Evolutionary conservation across 2,888 invertebrate genomes (phyloP).

Genomic region (Psylliodes chrysocephalus): DNA sequence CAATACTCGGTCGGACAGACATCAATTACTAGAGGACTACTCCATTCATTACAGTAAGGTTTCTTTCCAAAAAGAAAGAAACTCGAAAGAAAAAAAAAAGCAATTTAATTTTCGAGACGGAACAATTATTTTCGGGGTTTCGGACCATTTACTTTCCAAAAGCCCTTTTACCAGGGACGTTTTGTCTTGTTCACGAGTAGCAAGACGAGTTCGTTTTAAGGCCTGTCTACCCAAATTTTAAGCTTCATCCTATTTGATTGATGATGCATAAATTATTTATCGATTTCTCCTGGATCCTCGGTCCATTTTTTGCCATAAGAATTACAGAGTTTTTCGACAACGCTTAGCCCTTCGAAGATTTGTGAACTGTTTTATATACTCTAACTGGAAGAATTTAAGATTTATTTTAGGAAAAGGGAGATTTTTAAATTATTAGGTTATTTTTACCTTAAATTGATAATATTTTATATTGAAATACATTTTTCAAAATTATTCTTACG

Average conservation of each 20-base stretch:
- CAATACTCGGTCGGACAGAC: conserved; percentile 5
- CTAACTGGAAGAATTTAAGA: too few species aligned
- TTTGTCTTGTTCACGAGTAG: conserved; percentile 16
- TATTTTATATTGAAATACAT: too few species aligned
- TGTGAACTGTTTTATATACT: too few species aligned
- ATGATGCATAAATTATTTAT: conserved; percentile 24
- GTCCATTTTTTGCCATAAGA: background rate
- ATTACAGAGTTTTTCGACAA: too few species aligned
- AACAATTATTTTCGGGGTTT: conserved; percentile 30
- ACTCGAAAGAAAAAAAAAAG: conserved; percentile 12
- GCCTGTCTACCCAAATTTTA: conserved; percentile 18
- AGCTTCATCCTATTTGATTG: conserved; percentile 22
- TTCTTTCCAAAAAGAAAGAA: conserved; percentile 10
- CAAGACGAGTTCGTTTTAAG: conserved; percentile 19
- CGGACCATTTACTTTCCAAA: conserved; percentile 24
- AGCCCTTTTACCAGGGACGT: conserved; percentile 20
- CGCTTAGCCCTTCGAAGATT: too few species aligned
- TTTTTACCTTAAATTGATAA: too few species aligned
- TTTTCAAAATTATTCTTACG: too few species aligned
- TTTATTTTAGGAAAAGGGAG: too few species aligned
- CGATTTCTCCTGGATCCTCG: background rate
- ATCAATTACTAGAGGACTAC: conserved; percentile 7
- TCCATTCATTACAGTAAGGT: conserved; percentile 17
- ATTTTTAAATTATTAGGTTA: too few species aligned
- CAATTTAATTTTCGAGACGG: conserved; percentile 26